Percentiles rank a stretch among this genome's conserved stretches.
Conservation (phyloP, 2,888 invertebrate species). For the Beris chalybata region DNA sequence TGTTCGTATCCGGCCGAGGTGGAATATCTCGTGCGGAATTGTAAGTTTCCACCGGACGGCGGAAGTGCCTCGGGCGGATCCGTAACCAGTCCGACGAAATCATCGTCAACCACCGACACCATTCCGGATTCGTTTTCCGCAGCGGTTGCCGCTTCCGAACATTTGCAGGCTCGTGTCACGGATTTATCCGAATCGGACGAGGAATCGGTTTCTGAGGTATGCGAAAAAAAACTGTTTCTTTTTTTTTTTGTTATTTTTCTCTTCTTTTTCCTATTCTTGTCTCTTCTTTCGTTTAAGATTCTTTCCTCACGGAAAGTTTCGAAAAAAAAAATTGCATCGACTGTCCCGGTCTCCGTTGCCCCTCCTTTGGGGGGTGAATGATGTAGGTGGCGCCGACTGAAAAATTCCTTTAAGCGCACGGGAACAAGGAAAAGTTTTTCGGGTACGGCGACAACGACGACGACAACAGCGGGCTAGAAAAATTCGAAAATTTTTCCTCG, state of each 20-base stretch:
- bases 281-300: background rate
- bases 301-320: background rate
- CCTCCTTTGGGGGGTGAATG: background rate
- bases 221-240: slow-evolving; percentile 43
- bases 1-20: slow-evolving; percentile 26
- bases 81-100: background rate
- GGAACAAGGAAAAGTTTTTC: too few species aligned
- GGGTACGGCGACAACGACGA: too few species aligned
- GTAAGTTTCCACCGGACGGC: slow-evolving; percentile 56
- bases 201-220: slow-evolving; percentile 95
- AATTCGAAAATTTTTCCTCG: too few species aligned
- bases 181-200: slow-evolving; percentile 95
- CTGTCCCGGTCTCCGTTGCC: background rate
- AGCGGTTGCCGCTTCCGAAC: slow-evolving; percentile 11
- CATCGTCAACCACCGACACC: slow-evolving; percentile 16
- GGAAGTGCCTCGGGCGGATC: slow-evolving; percentile 11
- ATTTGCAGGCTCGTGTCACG: slow-evolving; percentile 80
- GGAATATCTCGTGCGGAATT: slow-evolving; percentile 37
- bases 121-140: slow-evolving; percentile 8
- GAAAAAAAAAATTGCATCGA: slow-evolving; percentile 44
- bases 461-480: too few species aligned
- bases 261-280: slow-evolving; percentile 18
- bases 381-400: too few species aligned
- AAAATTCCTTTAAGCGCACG: too few species aligned
- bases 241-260: background rate